phyloP scores from a whole-genome alignment of 2,888 invertebrate species.

The Molanna angustata region DNA sequence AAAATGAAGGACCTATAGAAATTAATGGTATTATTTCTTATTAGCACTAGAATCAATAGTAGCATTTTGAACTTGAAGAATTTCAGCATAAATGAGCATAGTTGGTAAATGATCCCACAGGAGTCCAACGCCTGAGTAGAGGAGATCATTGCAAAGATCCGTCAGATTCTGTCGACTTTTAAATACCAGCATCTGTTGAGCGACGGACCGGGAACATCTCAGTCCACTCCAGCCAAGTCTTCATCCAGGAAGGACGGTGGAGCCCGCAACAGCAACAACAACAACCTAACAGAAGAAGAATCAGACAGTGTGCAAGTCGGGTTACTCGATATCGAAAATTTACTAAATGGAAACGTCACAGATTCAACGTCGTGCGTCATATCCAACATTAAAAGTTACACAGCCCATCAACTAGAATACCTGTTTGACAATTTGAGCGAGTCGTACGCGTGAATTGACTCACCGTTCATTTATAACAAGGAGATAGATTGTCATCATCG shows the following conservation, averaged over 20 bases:
- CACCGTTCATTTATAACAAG: neutral
- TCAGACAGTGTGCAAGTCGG: conserved; percentile 26
- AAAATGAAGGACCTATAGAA: neutral
- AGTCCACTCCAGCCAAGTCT: conserved; percentile 46
- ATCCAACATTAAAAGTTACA: conserved; percentile 51
- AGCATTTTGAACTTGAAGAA: conserved; percentile 25
- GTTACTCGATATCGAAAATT: conserved; percentile 37
- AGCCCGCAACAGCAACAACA: conserved; percentile 14
- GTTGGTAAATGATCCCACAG: conserved; percentile 45
- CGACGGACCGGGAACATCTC: conserved; percentile 49
- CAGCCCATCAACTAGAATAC: conserved; percentile 57
- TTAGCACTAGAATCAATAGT: conserved; percentile 12
- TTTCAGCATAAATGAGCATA: conserved; percentile 34
- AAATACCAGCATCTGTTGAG: conserved; percentile 61
- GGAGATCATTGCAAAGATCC: conserved; percentile 83
- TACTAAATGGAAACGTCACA: conserved; percentile 52
- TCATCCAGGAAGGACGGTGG: conserved; percentile 42
- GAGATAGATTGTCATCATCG: conserved; percentile 15
- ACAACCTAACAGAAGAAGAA: conserved; percentile 41
- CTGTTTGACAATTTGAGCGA: conserved; percentile 64
- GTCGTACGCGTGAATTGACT: conserved; percentile 59
- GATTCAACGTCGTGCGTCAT: conserved; percentile 53
- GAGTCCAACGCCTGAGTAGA: conserved; percentile 89
- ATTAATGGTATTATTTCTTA: neutral
- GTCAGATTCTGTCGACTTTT: conserved; percentile 74